These are phyloP conservation scores for Psettodes erumei DNA, from an alignment of 2,113 vertebrate genomes.

Conservation along the genomic window DNA sequence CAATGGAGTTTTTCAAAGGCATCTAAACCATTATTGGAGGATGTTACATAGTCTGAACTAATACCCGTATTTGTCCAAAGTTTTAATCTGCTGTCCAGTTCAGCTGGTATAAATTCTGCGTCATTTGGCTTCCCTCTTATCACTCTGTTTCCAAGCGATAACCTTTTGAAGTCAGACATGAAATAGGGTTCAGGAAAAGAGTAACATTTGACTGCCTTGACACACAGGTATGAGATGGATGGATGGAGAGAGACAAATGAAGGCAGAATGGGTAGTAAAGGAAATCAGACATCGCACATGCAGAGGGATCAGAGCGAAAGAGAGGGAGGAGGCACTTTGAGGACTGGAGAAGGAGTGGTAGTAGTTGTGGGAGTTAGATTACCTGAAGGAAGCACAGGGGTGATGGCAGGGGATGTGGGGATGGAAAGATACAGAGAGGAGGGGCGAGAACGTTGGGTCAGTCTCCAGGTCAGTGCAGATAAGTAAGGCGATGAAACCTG, in stretches of 20 bases:
- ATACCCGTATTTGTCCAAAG: too few species aligned
- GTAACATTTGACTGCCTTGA: slow-evolving; percentile 3
- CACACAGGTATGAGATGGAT: background rate
- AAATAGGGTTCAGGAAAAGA: slow-evolving; percentile 13
- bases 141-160: background rate
- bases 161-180: background rate
- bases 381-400: slow-evolving; percentile 19
- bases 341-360: slow-evolving; percentile 1
- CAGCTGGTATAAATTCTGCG: too few species aligned
- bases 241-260: background rate
- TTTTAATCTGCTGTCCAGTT: too few species aligned
- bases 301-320: slow-evolving; percentile 25
- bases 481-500: slow-evolving; percentile 30
- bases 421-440: slow-evolving; percentile 15
- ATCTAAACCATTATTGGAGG: too few species aligned
- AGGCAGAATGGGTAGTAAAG: slow-evolving; percentile 7
- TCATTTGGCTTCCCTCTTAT: background rate
- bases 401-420: background rate
- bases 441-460: slow-evolving; percentile 45
- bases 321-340: background rate
- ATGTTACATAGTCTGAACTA: too few species aligned
- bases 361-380: slow-evolving; percentile 12
- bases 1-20: too few species aligned
- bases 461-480: slow-evolving; percentile 30
- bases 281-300: slow-evolving; percentile 3